phyloP scores from a whole-genome alignment of 2,888 invertebrate species.

The Dione juno region DNA sequence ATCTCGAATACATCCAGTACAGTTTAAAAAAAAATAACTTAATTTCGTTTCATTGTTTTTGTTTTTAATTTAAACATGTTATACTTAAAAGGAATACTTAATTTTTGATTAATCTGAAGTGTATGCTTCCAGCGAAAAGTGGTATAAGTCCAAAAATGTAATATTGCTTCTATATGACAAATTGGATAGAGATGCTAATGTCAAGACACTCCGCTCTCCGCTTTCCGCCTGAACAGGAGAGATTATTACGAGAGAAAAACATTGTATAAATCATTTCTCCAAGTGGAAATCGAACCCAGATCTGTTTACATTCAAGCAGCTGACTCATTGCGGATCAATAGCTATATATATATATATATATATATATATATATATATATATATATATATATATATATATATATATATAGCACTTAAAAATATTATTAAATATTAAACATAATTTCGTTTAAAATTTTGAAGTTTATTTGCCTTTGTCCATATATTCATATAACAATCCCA shows the following conservation, averaged over 20 bases:
- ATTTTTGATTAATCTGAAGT: slow-evolving; percentile 1
- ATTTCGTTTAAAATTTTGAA: background rate
- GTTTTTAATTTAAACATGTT: background rate
- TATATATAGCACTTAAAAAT: background rate
- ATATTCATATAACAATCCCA: too few species aligned
- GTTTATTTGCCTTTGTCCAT: background rate
- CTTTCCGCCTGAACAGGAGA: background rate
- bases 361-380: too few species aligned
- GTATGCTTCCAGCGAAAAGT: background rate
- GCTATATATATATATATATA: too few species aligned
- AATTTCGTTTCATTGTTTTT: background rate
- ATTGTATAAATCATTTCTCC: background rate
- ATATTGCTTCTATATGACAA: background rate
- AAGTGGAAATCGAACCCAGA: background rate
- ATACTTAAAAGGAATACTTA: background rate
- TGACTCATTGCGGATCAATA: background rate
- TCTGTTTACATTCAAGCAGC: background rate
- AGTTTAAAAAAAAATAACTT: background rate
- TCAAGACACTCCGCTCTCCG: background rate
- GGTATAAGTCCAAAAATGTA: background rate
- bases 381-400: background rate
- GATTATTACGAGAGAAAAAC: background rate
- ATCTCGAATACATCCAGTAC: background rate
- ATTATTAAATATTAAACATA: slow-evolving; percentile 1
- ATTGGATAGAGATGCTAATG: background rate